phyloP scores from a whole-genome alignment of 2,888 invertebrate genomes.

The Empis livida region DNA sequence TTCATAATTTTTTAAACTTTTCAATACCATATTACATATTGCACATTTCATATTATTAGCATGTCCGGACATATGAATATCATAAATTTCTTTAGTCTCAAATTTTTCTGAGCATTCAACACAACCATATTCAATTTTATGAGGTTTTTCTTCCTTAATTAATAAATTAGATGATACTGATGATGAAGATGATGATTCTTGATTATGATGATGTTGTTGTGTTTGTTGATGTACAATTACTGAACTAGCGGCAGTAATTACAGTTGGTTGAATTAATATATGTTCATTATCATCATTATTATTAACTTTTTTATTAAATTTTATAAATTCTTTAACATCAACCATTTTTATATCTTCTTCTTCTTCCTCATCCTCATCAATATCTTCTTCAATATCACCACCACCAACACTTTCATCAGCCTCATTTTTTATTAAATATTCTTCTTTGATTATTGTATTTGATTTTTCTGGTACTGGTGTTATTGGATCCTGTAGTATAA shows the following conservation, averaged over 20 bases:
- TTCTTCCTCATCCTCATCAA: not conserved
- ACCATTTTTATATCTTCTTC: not conserved
- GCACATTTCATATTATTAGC: constrained; percentile 36
- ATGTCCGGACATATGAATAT: constrained; percentile 34
- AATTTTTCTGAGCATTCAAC: constrained; percentile 32
- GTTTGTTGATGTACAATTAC: constrained; percentile 4
- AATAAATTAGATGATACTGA: not conserved
- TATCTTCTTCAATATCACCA: constrained; percentile 20
- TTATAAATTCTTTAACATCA: constrained; percentile 1
- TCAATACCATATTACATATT: constrained; percentile 35
- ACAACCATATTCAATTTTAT: constrained; percentile 14
- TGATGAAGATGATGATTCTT: not conserved
- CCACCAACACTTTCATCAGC: constrained; percentile 10
- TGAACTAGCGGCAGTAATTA: not conserved
- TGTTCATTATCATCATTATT: not conserved
- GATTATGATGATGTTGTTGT: not conserved
- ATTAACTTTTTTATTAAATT: not conserved
- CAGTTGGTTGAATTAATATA: not conserved
- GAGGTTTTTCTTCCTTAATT: not conserved
- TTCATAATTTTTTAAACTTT: constrained; percentile 35
- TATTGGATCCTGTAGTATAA: constrained; percentile 32
- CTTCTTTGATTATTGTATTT: not conserved
- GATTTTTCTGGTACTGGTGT: constrained; percentile 13
- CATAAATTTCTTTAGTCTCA: constrained; percentile 31
- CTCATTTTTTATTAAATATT: not conserved